Base-by-base conservation (phyloP, 2,888 invertebrate species). In the Amiota minor region DNA sequence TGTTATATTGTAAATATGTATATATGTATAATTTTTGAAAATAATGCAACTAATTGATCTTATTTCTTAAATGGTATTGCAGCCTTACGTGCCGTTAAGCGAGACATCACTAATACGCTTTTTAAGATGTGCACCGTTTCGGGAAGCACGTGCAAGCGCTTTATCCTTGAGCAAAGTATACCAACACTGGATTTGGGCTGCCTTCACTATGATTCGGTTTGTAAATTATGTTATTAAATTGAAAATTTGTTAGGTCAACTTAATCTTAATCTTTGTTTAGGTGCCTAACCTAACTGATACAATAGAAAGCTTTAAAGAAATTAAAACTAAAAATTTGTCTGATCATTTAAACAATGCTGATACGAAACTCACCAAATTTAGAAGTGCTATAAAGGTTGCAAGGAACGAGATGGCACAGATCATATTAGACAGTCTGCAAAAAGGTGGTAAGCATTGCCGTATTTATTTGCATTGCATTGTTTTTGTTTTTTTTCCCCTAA, bases 111-210 rank as follows among this genome's bases (percentile, higher is more conserved):
- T 91, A 61, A 93, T 94, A 74, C 89, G 96, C 75, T 91, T 91
- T 9, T 90, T 90, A 75, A 96, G 12, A 16, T 65, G 14, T 65
- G 65, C 65, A 35, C 35, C 6, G 47, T 96, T 88, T 85, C 87
- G 3, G 74, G 79, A 50, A 81, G 87, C 6, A 95, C 95, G 84
- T 89, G 91, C 74, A 45, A 46, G 9, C 91, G 92, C 59, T 92
- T 95, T 77, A 90, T 93, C 81, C 91, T 92, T 81, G 92, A 93
- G 80, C 93, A 94, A 88, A 92, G 94, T 88, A 93, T 96, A 81
- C 92, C 92, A 62, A 92, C 93, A 84, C 91, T 96, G 81, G 92
- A 93, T 83, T 93, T 95, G 10, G 92, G 93, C 75, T 94, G 92
- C 80, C 91, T 96, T 83, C 95, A 96, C 85, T 96, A 96, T 86